A percentile compares a stretch with the other conserved stretches of the same genome.
phyloP scores from a whole-genome alignment of 2,113 vertebrate genomes.

The Echinops telfairi region DNA sequence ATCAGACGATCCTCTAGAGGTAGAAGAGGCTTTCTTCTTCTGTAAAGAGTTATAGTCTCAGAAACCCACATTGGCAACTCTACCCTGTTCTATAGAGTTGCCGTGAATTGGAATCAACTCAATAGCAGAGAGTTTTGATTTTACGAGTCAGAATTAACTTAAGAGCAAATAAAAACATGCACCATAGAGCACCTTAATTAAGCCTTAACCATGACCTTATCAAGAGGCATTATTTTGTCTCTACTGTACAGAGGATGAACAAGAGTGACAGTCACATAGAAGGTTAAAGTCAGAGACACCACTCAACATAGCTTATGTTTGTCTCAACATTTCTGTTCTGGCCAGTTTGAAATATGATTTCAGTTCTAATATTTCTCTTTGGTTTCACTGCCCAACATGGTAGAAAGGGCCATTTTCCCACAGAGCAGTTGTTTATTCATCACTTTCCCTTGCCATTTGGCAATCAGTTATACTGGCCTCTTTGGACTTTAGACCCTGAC shows the following conservation, averaged over 20 bases:
- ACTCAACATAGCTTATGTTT: accelerated
- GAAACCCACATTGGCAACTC: no score
- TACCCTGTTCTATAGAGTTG: no score
- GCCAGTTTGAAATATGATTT: accelerated
- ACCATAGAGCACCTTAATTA: accelerated
- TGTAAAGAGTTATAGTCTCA: no score
- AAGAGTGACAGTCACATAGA: accelerated
- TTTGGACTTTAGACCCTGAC: no score
- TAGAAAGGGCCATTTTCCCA: no score
- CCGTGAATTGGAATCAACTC: no score
- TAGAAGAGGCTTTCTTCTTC: no score
- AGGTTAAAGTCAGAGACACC: not conserved
- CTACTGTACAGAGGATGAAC: accelerated
- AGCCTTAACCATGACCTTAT: not conserved
- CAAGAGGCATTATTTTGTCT: accelerated
- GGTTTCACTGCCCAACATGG: accelerated
- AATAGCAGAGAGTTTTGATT: no score
- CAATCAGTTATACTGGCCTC: accelerated
- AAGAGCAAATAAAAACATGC: not conserved
- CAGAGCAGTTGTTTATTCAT: not conserved
- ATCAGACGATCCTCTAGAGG: no score
- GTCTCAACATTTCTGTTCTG: not conserved
- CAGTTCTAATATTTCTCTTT: accelerated
- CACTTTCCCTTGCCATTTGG: not conserved
- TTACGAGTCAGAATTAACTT: accelerated